These are phyloP conservation scores for Hydra vulgaris DNA, from an alignment of 30 jellyfish, hydroid and myxozoan species.

Conservation along the genomic window DNA sequence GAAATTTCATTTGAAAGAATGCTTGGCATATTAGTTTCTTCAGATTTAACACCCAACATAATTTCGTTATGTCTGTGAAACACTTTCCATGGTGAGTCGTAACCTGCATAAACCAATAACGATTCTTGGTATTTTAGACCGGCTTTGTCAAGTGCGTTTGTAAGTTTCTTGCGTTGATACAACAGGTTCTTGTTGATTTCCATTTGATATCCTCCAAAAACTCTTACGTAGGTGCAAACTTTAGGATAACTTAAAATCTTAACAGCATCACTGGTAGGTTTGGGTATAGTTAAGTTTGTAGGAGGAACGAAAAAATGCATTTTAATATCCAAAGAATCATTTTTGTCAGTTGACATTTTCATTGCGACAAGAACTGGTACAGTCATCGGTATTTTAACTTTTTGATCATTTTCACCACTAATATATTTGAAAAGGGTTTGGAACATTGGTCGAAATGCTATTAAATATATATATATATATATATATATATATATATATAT, in stretches of 20 bases:
- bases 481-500: too few relatives aligned
- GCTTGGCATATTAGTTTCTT: too few relatives aligned
- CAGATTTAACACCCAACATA: too few relatives aligned
- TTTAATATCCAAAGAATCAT: not conserved
- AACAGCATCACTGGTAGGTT: constrained; percentile 7
- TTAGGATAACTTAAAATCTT: not conserved
- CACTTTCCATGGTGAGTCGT: constrained; percentile 25
- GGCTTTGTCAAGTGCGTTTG: constrained; percentile 23
- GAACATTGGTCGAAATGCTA: constrained; percentile 16
- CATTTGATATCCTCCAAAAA: constrained; percentile 23
- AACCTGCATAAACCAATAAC: constrained; percentile 27
- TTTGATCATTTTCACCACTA: constrained; percentile 21
- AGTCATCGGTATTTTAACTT: constrained; percentile 30
- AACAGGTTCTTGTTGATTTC: not conserved
- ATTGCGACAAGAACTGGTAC: constrained; percentile 31
- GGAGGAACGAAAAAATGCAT: constrained; percentile 52
- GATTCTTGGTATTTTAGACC: constrained; percentile 20
- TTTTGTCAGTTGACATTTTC: constrained; percentile 5
- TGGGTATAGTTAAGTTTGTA: constrained; percentile 22
- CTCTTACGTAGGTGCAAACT: constrained; percentile 42
- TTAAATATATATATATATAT: too few relatives aligned
- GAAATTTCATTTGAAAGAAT: too few relatives aligned
- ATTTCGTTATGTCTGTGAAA: constrained; percentile 46
- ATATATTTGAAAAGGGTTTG: constrained; percentile 27
- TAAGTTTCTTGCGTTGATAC: constrained; percentile 19